Conservation (phyloP, 2,888 invertebrate species). For the Gnatocerus cornutus region DNA sequence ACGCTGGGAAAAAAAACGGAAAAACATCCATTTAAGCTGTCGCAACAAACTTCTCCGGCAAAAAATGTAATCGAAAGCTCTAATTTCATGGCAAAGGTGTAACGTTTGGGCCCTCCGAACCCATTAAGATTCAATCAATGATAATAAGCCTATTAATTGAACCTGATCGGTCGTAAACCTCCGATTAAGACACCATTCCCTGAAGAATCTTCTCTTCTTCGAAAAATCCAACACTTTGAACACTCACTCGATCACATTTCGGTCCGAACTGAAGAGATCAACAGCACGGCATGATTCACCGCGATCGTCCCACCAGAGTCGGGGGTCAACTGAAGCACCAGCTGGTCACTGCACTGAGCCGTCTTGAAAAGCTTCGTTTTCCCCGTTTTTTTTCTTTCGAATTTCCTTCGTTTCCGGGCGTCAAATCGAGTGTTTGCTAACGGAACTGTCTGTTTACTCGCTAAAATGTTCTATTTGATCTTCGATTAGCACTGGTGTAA, state of each 20-base stretch:
- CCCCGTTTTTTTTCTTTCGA: conserved; percentile 6
- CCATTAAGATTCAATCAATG: conserved; percentile 30
- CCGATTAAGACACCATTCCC: conserved; percentile 8
- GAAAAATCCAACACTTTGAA: conserved; percentile 25
- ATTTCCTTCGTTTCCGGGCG: conserved; percentile 18
- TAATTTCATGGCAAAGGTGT: no score
- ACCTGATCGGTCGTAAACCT: conserved; percentile 18
- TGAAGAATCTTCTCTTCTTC: not conserved
- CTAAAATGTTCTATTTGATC: conserved; percentile 15
- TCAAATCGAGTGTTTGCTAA: conserved; percentile 11
- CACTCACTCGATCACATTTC: conserved; percentile 35
- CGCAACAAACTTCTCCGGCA: no score
- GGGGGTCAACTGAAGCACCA: conserved; percentile 50
- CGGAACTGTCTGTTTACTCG: conserved; percentile 31
- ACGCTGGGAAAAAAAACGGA: not conserved
- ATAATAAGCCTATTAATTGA: conserved; percentile 29
- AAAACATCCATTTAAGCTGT: not conserved
- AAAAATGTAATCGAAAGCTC: no score
- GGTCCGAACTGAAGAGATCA: conserved; percentile 44
- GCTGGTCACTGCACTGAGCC: conserved; percentile 47
- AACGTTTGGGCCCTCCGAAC: not conserved
- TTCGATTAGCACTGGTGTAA: conserved; percentile 4
- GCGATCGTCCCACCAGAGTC: conserved; percentile 48
- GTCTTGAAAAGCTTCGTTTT: conserved; percentile 34
- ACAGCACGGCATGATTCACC: conserved; percentile 47